phyloP scores from a whole-genome alignment of 2,797 vertebrate genomes.

The Limosa lapponica region DNA sequence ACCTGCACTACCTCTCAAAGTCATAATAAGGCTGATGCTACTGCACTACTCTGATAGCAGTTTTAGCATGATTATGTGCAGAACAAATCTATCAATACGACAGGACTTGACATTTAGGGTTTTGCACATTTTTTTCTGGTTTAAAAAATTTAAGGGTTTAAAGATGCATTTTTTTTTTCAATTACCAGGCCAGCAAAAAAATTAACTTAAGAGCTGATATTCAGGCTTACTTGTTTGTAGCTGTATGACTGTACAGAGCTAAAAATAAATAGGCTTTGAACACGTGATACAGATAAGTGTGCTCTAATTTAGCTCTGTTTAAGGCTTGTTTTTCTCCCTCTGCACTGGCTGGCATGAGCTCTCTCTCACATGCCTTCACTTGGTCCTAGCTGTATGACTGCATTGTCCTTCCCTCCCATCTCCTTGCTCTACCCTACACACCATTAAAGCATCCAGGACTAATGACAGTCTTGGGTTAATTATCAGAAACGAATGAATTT shows the following conservation, averaged over 20 bases:
- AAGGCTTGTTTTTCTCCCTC: not conserved
- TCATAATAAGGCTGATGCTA: not conserved
- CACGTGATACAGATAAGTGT: not conserved
- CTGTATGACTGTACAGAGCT: not conserved
- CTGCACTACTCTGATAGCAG: not conserved
- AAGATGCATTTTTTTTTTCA: not conserved
- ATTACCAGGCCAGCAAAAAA: not conserved
- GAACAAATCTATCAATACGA: not conserved
- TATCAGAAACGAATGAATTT: not conserved
- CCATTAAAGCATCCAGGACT: not conserved
- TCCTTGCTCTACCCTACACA: not conserved
- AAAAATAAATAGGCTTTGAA: slow-evolving; percentile 39
- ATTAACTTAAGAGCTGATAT: not conserved
- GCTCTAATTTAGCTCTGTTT: slow-evolving; percentile 26
- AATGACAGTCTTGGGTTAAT: not conserved
- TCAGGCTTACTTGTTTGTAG: not conserved
- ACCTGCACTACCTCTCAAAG: not conserved
- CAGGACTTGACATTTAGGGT: not conserved
- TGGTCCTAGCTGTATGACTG: not conserved
- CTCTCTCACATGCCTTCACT: not conserved
- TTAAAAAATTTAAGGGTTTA: not conserved
- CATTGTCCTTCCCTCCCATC: not conserved
- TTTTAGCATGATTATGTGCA: not conserved
- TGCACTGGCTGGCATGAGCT: not conserved
- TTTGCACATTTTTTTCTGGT: not conserved